Conservation (phyloP, 2,113 vertebrate genomes). For the Percopsis transmontana region DNA sequence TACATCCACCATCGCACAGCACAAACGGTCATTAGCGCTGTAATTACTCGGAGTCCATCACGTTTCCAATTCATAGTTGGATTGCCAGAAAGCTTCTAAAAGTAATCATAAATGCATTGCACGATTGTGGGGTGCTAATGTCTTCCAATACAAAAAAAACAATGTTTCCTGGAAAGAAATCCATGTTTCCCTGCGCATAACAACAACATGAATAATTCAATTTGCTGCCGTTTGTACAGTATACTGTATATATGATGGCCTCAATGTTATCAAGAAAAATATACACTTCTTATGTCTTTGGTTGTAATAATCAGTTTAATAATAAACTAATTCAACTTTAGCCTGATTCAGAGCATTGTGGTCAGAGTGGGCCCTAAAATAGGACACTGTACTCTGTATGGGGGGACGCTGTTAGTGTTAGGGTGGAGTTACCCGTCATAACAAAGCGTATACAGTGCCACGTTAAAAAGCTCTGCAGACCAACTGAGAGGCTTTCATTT, state of each 20-base stretch:
- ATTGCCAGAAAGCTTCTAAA: slow-evolving; percentile 59
- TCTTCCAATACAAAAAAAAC: slow-evolving; percentile 27
- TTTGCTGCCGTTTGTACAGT: slow-evolving; percentile 12
- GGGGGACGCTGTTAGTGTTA: slow-evolving; percentile 59
- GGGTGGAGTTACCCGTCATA: slow-evolving; percentile 60
- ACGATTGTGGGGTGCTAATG: slow-evolving; percentile 41
- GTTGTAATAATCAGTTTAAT: slow-evolving; percentile 21
- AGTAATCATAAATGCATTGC: slow-evolving; percentile 39
- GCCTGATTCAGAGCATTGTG: not conserved
- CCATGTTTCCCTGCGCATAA: slow-evolving; percentile 8
- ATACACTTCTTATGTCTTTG: slow-evolving; percentile 27
- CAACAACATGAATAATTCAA: not conserved
- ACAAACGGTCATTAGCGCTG: slow-evolving; percentile 65
- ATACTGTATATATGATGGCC: slow-evolving; percentile 11
- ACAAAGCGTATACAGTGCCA: slow-evolving; percentile 66
- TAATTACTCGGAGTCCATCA: slow-evolving; percentile 62
- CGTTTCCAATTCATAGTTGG: slow-evolving; percentile 63
- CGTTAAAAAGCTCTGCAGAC: slow-evolving; percentile 66
- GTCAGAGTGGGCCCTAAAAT: slow-evolving; percentile 27
- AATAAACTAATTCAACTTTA: slow-evolving; percentile 2
- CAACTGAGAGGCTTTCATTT: slow-evolving; percentile 55
- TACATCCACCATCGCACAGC: slow-evolving; percentile 53
- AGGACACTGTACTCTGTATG: slow-evolving; percentile 39
- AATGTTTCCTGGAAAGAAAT: slow-evolving; percentile 23
- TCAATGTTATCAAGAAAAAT: slow-evolving; percentile 7